phyloP scores from a whole-genome alignment of 2,113 vertebrate species.

The Petroica traversi region DNA sequence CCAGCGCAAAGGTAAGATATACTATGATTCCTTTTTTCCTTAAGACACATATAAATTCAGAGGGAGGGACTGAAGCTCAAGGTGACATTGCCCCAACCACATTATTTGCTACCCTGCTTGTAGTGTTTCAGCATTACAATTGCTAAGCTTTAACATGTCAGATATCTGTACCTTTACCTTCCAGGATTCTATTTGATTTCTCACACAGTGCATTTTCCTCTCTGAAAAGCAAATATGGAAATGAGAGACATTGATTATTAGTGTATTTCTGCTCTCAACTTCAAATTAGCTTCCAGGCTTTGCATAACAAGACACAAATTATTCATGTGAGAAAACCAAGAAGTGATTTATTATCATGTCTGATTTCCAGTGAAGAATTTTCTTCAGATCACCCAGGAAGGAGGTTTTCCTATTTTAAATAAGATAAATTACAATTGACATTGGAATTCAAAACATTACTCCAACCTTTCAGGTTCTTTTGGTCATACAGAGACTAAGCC shows the following conservation, averaged over 20 bases:
- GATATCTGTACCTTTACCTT: not conserved
- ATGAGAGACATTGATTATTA: slow-evolving; percentile 26
- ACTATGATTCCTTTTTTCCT: not conserved
- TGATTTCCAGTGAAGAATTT: slow-evolving; percentile 27
- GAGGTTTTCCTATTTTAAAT: slow-evolving; percentile 36
- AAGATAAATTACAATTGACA: slow-evolving; percentile 54
- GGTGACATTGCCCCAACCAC: not conserved
- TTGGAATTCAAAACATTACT: slow-evolving; percentile 59
- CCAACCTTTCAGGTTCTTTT: slow-evolving; percentile 11
- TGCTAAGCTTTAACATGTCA: not conserved
- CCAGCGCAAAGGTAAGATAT: not conserved
- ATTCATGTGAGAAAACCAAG: slow-evolving; percentile 34
- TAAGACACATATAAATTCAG: not conserved
- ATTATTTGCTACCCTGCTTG: not conserved
- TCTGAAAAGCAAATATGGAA: not conserved
- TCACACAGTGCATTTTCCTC: not conserved
- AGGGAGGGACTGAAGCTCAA: not conserved
- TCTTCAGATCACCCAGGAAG: not conserved
- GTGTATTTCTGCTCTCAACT: slow-evolving; percentile 8
- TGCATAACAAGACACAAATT: slow-evolving; percentile 41
- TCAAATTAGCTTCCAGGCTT: slow-evolving; percentile 42
- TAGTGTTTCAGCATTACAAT: not conserved
- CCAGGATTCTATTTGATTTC: not conserved
- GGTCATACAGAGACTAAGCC: not conserved
- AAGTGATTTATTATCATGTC: slow-evolving; percentile 54